Evolutionary conservation across 2,888 invertebrate genomes (phyloP), one percentile per base, ranked within the genome.

Genomic region (Acholoe squamosa): DNA sequence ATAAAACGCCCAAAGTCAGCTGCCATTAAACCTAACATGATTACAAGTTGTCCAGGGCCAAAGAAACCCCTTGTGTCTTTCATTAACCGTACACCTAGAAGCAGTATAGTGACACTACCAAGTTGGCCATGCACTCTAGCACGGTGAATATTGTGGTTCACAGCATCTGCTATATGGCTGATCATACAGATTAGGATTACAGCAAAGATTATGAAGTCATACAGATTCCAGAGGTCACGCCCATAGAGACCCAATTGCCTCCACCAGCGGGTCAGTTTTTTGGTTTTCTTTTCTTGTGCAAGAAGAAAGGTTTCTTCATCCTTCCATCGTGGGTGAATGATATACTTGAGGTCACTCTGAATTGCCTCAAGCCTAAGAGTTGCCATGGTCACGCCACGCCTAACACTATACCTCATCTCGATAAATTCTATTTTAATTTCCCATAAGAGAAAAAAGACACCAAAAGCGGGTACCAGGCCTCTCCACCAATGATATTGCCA

Each of bases 1-100:
- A 86, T 52, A 31, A 86, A 86, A 31, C 86, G 52, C 14, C 52
- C 28, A 31, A 86, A 86, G 52, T 86, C 86, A n/a, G 52, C 3
- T 25, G 86, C 56, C 86, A 86, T 86, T 22, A 86, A 54, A 31
- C 86, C 86, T 28, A 86, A 54, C 86, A 86, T 86, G 14, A 86
- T 56, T 3, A 86, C 86, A 22, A 86, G 31, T 14, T 86, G 54
- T 0, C 86, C 86, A 12, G 56, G 56, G 33, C 52, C 52, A 31
- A 56, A 54, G 56, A 86, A 54, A 7, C 54, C 86, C 19, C 86
- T 22, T 52, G 56, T 56, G 28, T 86, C 86, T 54, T 86, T 86
- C 86, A 86, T 54, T 16, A 86, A 19, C 14, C 86, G 3, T 52
- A 86, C 25, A 10, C 54, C 86, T n/a, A 86, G 25, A 14, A 86